Percentiles rank a stretch among this genome's conserved stretches.
Conservation (phyloP, 2,797 vertebrate genomes). For the Sus cebifrons region DNA sequence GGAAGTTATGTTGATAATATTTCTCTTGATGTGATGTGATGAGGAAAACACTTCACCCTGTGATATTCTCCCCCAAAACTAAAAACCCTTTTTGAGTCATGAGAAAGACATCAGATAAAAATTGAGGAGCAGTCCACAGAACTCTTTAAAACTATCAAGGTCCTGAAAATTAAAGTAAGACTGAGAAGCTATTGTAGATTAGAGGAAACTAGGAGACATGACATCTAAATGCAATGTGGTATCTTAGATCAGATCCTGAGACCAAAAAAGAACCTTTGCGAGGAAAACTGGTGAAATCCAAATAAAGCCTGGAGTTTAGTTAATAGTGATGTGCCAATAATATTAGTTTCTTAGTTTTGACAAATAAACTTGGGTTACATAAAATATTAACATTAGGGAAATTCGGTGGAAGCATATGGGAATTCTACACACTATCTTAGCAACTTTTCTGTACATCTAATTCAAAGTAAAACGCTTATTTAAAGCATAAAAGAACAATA, state of each 20-base stretch:
- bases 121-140: not conserved
- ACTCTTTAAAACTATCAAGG: not conserved
- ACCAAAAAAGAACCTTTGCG: not conserved
- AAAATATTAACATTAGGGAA: not conserved
- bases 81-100: not conserved
- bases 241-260: not conserved
- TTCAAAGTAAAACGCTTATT: not conserved
- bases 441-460: not conserved
- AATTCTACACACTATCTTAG: not conserved
- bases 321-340: not conserved
- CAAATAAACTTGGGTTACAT: not conserved
- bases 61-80: not conserved
- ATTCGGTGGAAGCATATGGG: not conserved
- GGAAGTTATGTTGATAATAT: not conserved
- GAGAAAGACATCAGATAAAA: not conserved
- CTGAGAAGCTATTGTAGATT: not conserved
- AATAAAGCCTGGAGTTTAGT: not conserved
- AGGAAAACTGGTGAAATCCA: not conserved
- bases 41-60: not conserved
- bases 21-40: not conserved
- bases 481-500: not conserved
- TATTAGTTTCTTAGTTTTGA: not conserved
- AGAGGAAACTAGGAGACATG: not conserved
- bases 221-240: not conserved
- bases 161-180: not conserved